These are phyloP conservation scores for Noctua comes DNA, from an alignment of 2,888 invertebrate species.

Conservation along the genomic window DNA sequence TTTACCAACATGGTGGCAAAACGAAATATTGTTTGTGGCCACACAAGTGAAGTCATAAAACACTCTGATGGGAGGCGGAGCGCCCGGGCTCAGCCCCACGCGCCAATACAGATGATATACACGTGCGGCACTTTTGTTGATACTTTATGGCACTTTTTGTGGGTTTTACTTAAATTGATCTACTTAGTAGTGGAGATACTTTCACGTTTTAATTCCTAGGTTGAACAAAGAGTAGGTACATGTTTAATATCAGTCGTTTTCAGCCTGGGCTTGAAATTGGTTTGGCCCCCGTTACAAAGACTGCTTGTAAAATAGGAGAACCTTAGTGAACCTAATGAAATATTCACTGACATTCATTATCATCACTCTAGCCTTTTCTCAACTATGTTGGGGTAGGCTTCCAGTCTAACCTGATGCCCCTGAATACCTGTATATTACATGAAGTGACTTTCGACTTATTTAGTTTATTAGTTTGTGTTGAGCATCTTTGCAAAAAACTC, in stretches of 20 bases:
- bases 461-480: not conserved
- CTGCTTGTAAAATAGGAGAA: not conserved
- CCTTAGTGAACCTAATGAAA: not conserved
- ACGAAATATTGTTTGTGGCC: constrained; percentile 69
- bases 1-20: constrained; percentile 28
- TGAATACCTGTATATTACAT: not conserved
- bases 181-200: not conserved
- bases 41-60: constrained; percentile 76
- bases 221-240: not conserved
- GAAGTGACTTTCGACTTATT: not conserved
- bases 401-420: not conserved
- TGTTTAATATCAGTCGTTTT: not conserved
- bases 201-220: not conserved
- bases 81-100: constrained; percentile 69
- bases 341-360: not conserved
- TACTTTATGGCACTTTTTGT: constrained; percentile 38
- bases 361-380: not conserved
- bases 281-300: not conserved
- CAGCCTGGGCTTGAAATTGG: not conserved
- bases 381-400: not conserved
- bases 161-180: constrained; percentile 32
- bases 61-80: constrained; percentile 68
- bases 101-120: constrained; percentile 72
- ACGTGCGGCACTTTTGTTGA: constrained; percentile 39
- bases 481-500: not conserved